Evolutionary conservation across 2,113 vertebrate species (phyloP), one percentile per base, ranked within the genome.

Genomic region (Dascyllus trimaculatus): DNA sequence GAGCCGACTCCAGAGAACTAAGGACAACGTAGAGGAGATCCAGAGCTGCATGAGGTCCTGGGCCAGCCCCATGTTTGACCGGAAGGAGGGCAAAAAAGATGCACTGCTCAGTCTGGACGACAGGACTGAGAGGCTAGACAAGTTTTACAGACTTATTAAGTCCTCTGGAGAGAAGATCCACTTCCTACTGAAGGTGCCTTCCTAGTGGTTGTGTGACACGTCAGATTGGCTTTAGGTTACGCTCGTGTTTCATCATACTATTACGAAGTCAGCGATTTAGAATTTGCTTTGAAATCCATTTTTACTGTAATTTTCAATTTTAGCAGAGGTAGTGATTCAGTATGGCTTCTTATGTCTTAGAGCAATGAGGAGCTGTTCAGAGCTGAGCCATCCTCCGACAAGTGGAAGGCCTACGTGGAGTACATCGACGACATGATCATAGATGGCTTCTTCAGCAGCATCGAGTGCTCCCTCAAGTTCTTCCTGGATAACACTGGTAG

Each of bases 401-500:
- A 85, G 70, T 99, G 98, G 98, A 95, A 92, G 85, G 91, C 89
- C 0, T 99, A 99, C 0, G 85, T 97, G 70, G 95, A 96, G 46
- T 96, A 96, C 4, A 66, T 99, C 18, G 98, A 99, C 79, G 94
- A 96, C 82, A 96, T 97, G 92, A 84, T 99, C 54, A 91, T 97
- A 10, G 95, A 96, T 24, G 98, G 98, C 2, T 97, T 99, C 87
- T 97, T 95, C 86, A 93, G 81, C 78, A 95, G 96, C 57, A 91
- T 96, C 0, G 95, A 98, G 76, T 93, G 95, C 77, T 98, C 97
- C 0, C 96, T 99, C 67, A 96, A 93, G 72, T 96, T 97, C 74
- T 95, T 99, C 22, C 88, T 97, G 83, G 96, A 98, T 63, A 98
- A 96, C 84, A 98, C 95, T 54, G 97, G 97, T 98, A 90, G 17